Base-by-base conservation (phyloP, 2,113 vertebrate species). In the Calyptomena viridis region DNA sequence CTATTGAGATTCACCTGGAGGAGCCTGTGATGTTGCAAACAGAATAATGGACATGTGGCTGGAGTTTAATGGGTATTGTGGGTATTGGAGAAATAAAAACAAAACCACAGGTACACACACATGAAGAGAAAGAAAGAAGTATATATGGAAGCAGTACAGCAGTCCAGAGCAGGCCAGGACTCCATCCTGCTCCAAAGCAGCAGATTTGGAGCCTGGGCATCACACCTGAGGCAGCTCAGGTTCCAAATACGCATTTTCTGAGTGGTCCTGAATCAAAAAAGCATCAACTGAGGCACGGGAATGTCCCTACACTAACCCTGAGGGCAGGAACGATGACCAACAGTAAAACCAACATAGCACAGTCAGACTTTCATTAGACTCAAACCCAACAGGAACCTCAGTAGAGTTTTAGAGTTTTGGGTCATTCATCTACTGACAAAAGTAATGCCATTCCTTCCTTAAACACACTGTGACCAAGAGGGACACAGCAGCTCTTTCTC, bases 81-180 rank as follows among this genome's bases (percentile, higher is more conserved):
- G 21, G 22, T 35, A 63, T 2, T 3, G 5, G 7, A 42, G 30
- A 12, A 30, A n/a, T 63, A 49, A 52, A 33, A 37, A 6, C 12
- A 7, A 37, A 33, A 25, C 3, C 30, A 58, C 6, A 53, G 52
- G 16, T 8, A 12, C 4, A 11, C 11, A 40, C 15, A 46, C 1
- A 14, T 0, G 2, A 9, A 39, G 6, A 47, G 0, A 56, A 3
- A 28, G 2, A 25, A 5, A 27, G 17, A 30, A 49, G 20, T 31
- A 8, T 9, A 17, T 15, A 50, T 22, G 22, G 42, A 24, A 58
- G 22, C 2, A 75, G 50, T 3, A 24, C n/a, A 39, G 39, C 46
- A 62, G 35, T 1, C n/a, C 47, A 40, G 40, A 71, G 35, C 21
- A 24, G 62, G 60, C 33, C 60, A 56, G 37, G 56, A 31, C 22